These are phyloP conservation scores for Willisornis vidua DNA, from an alignment of 2,113 vertebrate genomes.

Conservation along the genomic window DNA sequence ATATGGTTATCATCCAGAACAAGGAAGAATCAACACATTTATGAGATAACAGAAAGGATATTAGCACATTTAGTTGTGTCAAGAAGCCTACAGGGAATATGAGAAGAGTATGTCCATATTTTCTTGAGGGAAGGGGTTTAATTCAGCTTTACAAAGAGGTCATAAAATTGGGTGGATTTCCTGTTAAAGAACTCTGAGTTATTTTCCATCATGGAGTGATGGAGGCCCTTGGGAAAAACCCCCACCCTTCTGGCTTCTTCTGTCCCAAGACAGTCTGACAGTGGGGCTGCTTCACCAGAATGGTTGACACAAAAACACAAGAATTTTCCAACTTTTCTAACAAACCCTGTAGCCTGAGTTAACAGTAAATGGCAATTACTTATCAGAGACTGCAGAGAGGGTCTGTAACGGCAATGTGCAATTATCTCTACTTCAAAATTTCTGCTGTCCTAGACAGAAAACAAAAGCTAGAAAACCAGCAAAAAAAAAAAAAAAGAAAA, in stretches of 20 bases:
- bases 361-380: not conserved
- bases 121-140: not conserved
- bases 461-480: not conserved
- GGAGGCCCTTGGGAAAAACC: not conserved
- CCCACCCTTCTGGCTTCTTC: not conserved
- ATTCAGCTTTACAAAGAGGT: not conserved
- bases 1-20: not conserved
- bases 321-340: not conserved
- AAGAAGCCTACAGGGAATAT: not conserved
- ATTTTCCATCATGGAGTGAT: not conserved
- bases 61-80: not conserved
- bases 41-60: not conserved
- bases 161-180: not conserved
- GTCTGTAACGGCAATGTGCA: rapidly evolving
- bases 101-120: not conserved
- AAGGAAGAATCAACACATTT: not conserved
- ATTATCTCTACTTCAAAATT: not conserved
- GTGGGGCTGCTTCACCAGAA: not conserved
- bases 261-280: not conserved
- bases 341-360: not conserved
- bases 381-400: not conserved
- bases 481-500: not conserved
- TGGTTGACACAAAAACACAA: not conserved
- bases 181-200: not conserved
- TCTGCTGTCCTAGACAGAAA: not conserved